Percentiles rank a stretch among this genome's conserved stretches.
Conservation (phyloP, 2,888 invertebrate genomes). For the Dusona sp. region DNA sequence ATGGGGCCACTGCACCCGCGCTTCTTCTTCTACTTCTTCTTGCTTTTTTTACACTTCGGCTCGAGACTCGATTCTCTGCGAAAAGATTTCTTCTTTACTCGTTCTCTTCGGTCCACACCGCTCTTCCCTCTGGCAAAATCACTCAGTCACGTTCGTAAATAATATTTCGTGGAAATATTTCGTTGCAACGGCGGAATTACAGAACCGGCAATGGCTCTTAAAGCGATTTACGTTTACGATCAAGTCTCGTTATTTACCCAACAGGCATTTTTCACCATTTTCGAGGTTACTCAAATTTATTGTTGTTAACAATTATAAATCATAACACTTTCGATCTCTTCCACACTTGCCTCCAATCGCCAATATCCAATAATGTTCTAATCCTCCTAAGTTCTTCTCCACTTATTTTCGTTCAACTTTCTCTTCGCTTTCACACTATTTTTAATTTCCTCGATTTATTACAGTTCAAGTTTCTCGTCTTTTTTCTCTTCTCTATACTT, state of each 20-base stretch:
- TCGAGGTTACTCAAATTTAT: neutral
- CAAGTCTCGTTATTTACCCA: neutral
- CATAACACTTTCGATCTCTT: neutral
- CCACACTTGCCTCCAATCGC: neutral
- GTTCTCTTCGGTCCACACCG: neutral
- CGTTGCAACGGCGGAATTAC: neutral
- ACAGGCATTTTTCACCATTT: neutral
- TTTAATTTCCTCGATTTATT: conserved; percentile 8
- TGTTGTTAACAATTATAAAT: neutral
- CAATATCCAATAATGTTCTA: neutral
- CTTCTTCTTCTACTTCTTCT: conserved; percentile 33
- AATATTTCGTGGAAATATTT: conserved; percentile 13
- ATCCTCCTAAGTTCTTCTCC: neutral
- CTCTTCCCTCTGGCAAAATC: neutral
- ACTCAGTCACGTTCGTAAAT: conserved; percentile 17
- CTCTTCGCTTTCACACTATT: conserved; percentile 7
- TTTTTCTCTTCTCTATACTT: conserved; percentile 20
- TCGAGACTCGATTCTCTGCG: neutral
- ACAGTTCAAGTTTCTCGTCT: neutral
- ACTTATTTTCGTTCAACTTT: neutral
- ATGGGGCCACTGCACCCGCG: conserved; percentile 56
- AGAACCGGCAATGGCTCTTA: neutral
- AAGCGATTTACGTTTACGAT: neutral
- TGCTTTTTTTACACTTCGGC: neutral
- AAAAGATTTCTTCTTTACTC: conserved; percentile 2